Conservation (phyloP, 2,888 invertebrate species). For the Eueremaeus valkanovi region DNA sequence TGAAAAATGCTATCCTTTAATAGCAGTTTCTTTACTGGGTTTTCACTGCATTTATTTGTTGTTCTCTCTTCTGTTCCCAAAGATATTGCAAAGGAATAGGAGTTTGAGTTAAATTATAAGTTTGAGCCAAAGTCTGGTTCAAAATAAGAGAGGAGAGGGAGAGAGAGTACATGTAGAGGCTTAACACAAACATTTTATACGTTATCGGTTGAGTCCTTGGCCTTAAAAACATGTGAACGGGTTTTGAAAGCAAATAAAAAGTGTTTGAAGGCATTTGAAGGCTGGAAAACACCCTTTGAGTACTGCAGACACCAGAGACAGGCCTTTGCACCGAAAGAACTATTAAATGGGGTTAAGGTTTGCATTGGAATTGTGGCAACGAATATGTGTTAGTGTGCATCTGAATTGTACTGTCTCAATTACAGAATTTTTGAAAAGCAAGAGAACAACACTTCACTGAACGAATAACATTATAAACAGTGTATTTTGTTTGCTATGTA, state of each 20-base stretch:
- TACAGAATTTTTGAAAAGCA: no score
- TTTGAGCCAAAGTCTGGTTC: neutral
- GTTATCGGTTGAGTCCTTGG: constrained; percentile 12
- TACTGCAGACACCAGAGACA: neutral
- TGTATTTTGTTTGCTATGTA: no score
- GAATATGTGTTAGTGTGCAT: neutral
- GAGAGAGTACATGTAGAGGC: neutral
- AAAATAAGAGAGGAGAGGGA: no score
- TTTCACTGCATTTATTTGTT: neutral
- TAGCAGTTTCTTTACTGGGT: neutral
- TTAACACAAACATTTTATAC: neutral
- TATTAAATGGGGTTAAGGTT: constrained; percentile 19
- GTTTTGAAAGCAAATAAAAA: neutral
- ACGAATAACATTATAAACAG: no score
- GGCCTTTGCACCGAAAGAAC: neutral
- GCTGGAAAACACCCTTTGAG: constrained; percentile 23
- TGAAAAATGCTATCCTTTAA: neutral
- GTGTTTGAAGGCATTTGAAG: constrained; percentile 20
- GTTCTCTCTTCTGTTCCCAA: no score
- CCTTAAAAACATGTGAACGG: constrained; percentile 6
- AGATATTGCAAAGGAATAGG: no score
- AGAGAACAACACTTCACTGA: no score
- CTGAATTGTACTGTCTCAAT: no score
- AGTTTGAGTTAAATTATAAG: neutral
- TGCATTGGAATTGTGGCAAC: neutral